A percentile compares a stretch with the other conserved stretches of the same genome.
These are phyloP conservation scores for Ammospiza nelsoni DNA, from an alignment of 2,113 vertebrate species.

Conservation along the genomic window DNA sequence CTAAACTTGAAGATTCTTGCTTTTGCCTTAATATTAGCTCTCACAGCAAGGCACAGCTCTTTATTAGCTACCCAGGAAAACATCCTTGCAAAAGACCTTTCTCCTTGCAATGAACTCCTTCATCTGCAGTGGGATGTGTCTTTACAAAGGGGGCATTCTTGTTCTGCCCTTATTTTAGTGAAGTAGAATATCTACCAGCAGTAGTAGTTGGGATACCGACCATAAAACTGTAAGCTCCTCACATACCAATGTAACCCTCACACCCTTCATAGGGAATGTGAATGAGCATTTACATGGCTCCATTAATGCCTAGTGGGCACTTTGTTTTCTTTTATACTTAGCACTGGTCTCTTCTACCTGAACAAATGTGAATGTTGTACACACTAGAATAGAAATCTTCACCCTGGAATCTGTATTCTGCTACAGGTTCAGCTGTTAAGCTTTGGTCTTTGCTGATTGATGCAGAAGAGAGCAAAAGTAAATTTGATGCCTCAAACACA, in stretches of 20 bases:
- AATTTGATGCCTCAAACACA: background rate
- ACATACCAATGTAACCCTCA: background rate
- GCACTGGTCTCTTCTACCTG: background rate
- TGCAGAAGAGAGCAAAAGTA: background rate
- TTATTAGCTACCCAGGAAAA: background rate
- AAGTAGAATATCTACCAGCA: background rate
- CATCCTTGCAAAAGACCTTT: background rate
- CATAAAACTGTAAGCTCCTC: background rate
- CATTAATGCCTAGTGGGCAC: background rate
- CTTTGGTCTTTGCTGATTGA: background rate
- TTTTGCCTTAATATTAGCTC: background rate
- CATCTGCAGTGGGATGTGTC: background rate
- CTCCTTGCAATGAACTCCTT: background rate
- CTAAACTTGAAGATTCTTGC: background rate
- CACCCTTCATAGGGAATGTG: rapidly evolving
- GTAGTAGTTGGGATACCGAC: background rate
- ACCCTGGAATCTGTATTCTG: background rate
- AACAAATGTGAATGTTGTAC: background rate
- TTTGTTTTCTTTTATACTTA: background rate
- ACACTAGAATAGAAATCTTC: background rate
- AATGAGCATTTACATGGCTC: background rate
- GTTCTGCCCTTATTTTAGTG: background rate
- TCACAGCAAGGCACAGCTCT: background rate
- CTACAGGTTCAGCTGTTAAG: background rate
- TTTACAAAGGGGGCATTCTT: background rate